Base-by-base conservation (phyloP, 2,797 vertebrate species). In the Scyliorhinus canicula region DNA sequence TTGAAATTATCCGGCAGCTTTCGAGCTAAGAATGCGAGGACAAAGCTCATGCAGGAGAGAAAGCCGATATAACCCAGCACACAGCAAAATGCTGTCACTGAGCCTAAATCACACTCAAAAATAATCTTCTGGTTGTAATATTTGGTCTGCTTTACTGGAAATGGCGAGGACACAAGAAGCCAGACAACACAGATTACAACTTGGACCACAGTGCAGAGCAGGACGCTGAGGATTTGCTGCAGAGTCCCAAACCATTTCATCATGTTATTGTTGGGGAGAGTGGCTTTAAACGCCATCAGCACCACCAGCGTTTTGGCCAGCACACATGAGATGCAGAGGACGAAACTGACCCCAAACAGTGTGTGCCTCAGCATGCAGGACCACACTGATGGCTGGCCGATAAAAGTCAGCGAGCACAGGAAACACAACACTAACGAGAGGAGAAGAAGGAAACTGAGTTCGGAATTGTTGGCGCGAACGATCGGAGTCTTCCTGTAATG, bases 381-480 rank as follows among this genome's bases (percentile, higher is more conserved):
- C 93, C 67, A 94, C 0, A 26, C 50, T 5, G 93, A 94, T 9
- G 93, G 93, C 16, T 74, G 26, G 19, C 93, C 93, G 28, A 94
- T 94, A 55, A 50, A 94, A 28, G 28, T 74, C 44, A 94, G 67
- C 2, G 93, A 94, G 69, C 93, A 94, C 55, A 94, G 50, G 93
- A 94, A 94, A 21, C 93, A 94, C 12, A 74, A 69, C 67, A 26
- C 35, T 47, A 94, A 55, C 0, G 93, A 71, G 24, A 74, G 21
- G 14, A 94, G 93, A 5, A 94, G 93, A 28, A 94, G 67, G 67
- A 94, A 94, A 65, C 93, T 94, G 67, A 94, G 93, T 6, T 50
- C 50, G 6, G 93, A 96, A 95, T 96, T 96, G 95, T 96, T 96
- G 95, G 96, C 96, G 6, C 96, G 95, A 0, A 96, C 96, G 26